Evolutionary conservation across 2,113 vertebrate species (phyloP), one percentile per base, ranked within the genome.

Genomic region (Rhodinocichla rosea): DNA sequence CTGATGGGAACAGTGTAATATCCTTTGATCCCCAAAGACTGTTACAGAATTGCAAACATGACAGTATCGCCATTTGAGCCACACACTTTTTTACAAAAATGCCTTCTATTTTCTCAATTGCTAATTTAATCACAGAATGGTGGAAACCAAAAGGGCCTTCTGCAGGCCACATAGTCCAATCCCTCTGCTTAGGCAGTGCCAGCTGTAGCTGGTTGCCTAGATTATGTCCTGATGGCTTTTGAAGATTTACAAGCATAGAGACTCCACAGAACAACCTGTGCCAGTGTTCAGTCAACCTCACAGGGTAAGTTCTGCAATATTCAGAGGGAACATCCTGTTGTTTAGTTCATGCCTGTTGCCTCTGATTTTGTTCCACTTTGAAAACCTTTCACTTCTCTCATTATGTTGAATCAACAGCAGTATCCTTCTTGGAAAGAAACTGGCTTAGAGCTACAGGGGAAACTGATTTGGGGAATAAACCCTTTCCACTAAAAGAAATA

Each of bases 321-420:
- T 77, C 7, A 9, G 16, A 67, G 49, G 15, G 28, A 83, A 22
- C 8, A 5, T 50, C 35, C 57, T 39, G 30, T 76, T 33, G 59
- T 73, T 87, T 33, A 37, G 20, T 73, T 64, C 47, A 24, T 74
- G 47, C 21, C 19, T 10, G 1, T 81, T 88, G 32, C 60, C 24
- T 88, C 37, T 90, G n/a, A 77, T 81, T 92, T 80, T 87, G 63
- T 83, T 83, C 45, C 35, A 4, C 35, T 50, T 42, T 28, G 47
- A 90, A 95, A 93, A 86, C 78, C 39, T 91, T 56, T 92, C 67
- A 64, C 35, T 91, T 57, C 13, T 89, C 22, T 93, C 44, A 45
- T 80, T 73, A 50, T 35, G 32, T 42, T 85, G 74, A 96, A 89
- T 86, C 42, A 95, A 45, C 30, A 80, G 44, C 77, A 76, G 56